A percentile compares a stretch with the other conserved stretches of the same genome.
Conservation (phyloP, 1,140 invertebrate genomes). For the Drosophila baimaii region DNA sequence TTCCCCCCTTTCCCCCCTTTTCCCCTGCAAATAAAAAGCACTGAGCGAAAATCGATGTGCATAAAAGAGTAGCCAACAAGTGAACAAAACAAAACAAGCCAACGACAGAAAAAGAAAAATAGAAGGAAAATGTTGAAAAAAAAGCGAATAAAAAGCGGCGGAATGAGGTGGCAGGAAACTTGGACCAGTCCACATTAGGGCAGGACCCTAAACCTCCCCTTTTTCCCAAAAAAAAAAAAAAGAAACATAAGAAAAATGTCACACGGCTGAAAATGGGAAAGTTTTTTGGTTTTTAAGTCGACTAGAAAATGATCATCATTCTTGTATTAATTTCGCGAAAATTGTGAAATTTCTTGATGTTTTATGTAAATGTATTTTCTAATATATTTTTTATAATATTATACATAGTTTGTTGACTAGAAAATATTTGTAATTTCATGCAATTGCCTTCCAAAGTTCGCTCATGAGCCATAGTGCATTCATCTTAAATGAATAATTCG, state of each 20-base stretch:
- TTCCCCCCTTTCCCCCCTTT: too few species aligned
- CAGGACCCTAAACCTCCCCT: slow-evolving; percentile 28
- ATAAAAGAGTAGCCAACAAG: slow-evolving; percentile 80
- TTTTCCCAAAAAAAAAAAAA: slow-evolving; percentile 22
- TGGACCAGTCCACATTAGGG: slow-evolving; percentile 60
- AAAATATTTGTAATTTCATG: too few species aligned
- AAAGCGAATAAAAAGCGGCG: background rate
- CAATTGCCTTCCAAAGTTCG: too few species aligned
- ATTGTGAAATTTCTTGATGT: too few species aligned
- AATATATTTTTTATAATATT: background rate
- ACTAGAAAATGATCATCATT: background rate
- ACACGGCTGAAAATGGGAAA: slow-evolving; percentile 24
- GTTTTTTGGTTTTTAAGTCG: background rate
- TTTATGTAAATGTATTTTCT: too few species aligned
- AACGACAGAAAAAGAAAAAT: slow-evolving; percentile 8
- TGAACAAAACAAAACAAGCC: slow-evolving; percentile 54
- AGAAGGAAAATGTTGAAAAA: slow-evolving; percentile 14
- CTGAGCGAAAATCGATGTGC: slow-evolving; percentile 82
- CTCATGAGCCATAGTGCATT: too few species aligned
- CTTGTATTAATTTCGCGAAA: background rate
- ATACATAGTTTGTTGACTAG: too few species aligned
- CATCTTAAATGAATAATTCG: too few species aligned
- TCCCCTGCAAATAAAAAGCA: slow-evolving; percentile 72
- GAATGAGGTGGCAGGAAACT: slow-evolving; percentile 38
- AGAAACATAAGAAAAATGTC: slow-evolving; percentile 60